A percentile compares a stretch with the other conserved stretches of the same genome.
Conservation (phyloP, 2,113 vertebrate genomes). For the Poeciliopsis turrubarensis region DNA sequence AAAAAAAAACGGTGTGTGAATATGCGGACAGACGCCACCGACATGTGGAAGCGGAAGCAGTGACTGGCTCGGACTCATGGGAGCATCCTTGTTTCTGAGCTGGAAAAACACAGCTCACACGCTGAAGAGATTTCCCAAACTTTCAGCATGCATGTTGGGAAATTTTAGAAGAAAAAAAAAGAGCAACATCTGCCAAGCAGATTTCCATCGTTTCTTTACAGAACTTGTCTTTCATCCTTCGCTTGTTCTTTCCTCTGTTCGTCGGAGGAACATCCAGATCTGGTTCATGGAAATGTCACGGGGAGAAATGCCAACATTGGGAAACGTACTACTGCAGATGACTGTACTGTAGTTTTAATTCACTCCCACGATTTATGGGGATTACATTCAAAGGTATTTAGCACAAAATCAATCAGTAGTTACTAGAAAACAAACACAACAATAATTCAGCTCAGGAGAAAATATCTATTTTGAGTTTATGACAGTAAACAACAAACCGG, state of each 20-base stretch:
- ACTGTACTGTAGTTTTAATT: slow-evolving; percentile 4
- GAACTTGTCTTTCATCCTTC: slow-evolving; percentile 51
- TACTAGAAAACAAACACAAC: neutral
- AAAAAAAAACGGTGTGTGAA: neutral
- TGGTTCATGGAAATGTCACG: slow-evolving; percentile 65
- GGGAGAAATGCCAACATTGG: slow-evolving; percentile 6
- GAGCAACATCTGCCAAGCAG: slow-evolving; percentile 68
- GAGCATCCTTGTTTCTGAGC: neutral
- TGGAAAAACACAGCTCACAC: slow-evolving; percentile 31
- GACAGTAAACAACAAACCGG: neutral
- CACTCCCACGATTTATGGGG: neutral
- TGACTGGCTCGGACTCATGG: neutral
- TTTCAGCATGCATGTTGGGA: slow-evolving; percentile 41
- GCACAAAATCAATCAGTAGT: neutral
- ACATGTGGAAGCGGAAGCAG: neutral
- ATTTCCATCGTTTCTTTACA: slow-evolving; percentile 60
- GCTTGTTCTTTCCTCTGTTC: slow-evolving; percentile 48
- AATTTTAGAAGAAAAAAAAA: slow-evolving; percentile 2
- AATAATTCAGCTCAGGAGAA: neutral
- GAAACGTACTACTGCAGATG: neutral
- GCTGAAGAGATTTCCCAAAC: slow-evolving; percentile 22
- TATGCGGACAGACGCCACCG: neutral
- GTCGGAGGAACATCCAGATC: slow-evolving; percentile 64
- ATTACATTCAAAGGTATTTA: neutral
- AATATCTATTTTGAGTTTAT: neutral